Evolutionary conservation across 2,888 invertebrate genomes (phyloP), one percentile per base, ranked within the genome.

Genomic region (Glaucopsyche alexis): DNA sequence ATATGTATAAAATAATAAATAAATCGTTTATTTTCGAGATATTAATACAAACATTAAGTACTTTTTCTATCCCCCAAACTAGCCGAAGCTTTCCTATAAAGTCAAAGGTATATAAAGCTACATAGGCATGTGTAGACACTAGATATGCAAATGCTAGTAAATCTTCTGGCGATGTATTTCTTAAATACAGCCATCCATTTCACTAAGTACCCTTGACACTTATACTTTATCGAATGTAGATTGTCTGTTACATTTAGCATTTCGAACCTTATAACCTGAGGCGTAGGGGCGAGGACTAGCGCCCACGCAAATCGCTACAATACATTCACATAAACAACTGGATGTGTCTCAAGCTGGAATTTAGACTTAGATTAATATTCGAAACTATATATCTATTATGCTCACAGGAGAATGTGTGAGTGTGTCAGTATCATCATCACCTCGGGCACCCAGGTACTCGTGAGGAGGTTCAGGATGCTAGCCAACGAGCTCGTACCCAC

Each of bases 231-330:
- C 7, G 67, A 67, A 42, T 67, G 19, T 19, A 45, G 19, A 67
- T 67, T 67, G 19, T 13, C 19, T 13, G 13, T 47, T 19, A 29
- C 60, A 60, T 60, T 0, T n/a, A 9, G 42, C 42, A 66, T 66
- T 40, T n/a, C 42, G 8, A 42, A 45, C 42, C 42, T 45, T 67
- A 67, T 42, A 11, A 16, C 45, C 45, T 45, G 42, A 19, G 16
- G 9, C 19, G 11, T 67, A 67, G 7, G n/a, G 67, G 67, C 67
- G 67, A 13, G 45, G 45, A 19, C 42, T 67, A 45, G 42, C 67
- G 67, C 67, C 67, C 67, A 67, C 67, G 67, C 42, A 67, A 45
- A 67, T 67, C 14, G 45, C 45, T 67, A 67, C 45, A 67, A 16
- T 42, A 42, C 67, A 42, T 45, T 16, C 42, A 67, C 67, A 67